Conservation (phyloP, 2,888 invertebrate species). For the Yponomeuta evonymella region DNA sequence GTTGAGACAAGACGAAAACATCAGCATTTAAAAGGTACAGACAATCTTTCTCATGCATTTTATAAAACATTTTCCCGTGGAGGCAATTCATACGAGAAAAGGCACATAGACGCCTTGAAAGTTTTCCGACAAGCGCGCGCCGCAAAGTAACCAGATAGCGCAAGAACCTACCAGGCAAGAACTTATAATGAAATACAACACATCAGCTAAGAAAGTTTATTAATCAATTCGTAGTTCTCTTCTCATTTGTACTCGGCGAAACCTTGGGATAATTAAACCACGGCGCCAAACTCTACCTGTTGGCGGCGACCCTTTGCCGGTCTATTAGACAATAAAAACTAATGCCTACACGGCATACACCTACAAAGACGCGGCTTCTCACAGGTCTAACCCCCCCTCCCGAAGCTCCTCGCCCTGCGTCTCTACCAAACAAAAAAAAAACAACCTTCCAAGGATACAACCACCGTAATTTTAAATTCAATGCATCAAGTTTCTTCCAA, state of each 20-base stretch:
- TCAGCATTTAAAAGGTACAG: neutral
- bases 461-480: slow-evolving; percentile 61
- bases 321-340: slow-evolving; percentile 74
- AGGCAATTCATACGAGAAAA: neutral
- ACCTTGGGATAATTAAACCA: slow-evolving; percentile 62
- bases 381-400: slow-evolving; percentile 47
- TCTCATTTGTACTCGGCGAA: slow-evolving; percentile 47
- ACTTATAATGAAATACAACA: neutral
- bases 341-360: slow-evolving; percentile 54
- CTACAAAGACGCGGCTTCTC: slow-evolving; percentile 63
- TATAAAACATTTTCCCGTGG: neutral
- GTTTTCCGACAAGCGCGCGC: neutral
- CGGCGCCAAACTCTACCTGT: slow-evolving; percentile 71
- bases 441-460: slow-evolving; percentile 74
- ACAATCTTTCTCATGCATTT: neutral
- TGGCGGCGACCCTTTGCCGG: slow-evolving; percentile 66
- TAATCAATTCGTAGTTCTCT: slow-evolving; percentile 40
- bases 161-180: neutral
- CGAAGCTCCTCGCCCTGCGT: slow-evolving; percentile 31
- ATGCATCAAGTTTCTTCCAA: slow-evolving; percentile 25
- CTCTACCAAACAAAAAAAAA: slow-evolving; percentile 53
- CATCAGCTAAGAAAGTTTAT: slow-evolving; percentile 15
- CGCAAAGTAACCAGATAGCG: neutral
- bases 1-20: neutral
- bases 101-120: neutral